Evolutionary conservation across 2,888 invertebrate genomes (phyloP), one percentile per base, ranked within the genome.

Genomic region (Ormyrus rosae): DNA sequence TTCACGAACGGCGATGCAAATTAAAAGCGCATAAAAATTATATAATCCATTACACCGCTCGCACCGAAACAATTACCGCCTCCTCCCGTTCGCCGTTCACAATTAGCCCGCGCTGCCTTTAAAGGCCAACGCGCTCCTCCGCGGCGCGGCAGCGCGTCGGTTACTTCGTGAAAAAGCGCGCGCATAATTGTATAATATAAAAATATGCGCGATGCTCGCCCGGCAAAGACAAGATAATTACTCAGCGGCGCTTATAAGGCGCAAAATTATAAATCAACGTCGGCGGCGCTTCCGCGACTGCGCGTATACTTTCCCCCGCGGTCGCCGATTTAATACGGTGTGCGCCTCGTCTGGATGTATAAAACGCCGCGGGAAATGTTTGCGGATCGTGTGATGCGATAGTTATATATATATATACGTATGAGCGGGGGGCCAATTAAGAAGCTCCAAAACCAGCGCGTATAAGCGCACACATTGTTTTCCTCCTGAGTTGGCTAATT

Each of bases 201-300:
- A 19, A 1, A 19, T 19, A 19, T 19, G 19, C 65, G 19, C n/a
- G 5, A 34, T 34, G 34, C 34, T 34, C 34, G 34, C 34, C 34
- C 34, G 2, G 2, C 11, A 64, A 13, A 56, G 48, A 70, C 53
- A 56, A 9, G 55, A 76, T 69, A 76, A 76, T 76, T 68, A 69
- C 69, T 75, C 60, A 55, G 50, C 58, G 45, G 7, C 34, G 11
- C 48, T 61, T 58, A 71, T 58, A 19, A 60, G 11, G 60, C n/a
- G 56, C 53, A 45, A 63, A 48, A 63, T 34, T 61, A 78, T 78
- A 78, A 78, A 78, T 78, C 72, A 78, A 78, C 71, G 78, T 72
- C 67, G 56, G 34, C 34, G 34, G 34, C 34, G 34, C 34, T 34
- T 34, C 34, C 34, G 34, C 34, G 34, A 34, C 13, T 64, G 9